These are phyloP conservation scores for Plagodis pulveraria DNA, from an alignment of 2,888 invertebrate species.

Conservation along the genomic window DNA sequence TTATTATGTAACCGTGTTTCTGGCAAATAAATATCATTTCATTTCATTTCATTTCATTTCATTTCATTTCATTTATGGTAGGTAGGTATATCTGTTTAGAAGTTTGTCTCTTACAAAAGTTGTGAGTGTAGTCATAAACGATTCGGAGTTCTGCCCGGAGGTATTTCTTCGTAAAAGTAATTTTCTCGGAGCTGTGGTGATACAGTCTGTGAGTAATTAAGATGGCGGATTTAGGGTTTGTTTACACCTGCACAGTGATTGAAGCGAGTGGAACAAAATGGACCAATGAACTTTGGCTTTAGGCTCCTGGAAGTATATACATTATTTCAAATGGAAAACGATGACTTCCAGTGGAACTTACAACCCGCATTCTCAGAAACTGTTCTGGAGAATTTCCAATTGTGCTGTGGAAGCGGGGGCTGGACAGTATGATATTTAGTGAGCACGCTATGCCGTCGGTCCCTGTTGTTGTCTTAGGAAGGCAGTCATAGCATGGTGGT, in stretches of 20 bases:
- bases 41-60: no score
- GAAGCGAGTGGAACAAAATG: background rate
- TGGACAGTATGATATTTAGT: background rate
- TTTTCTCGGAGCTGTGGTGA: slow-evolving; percentile 6
- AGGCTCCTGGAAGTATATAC: no score
- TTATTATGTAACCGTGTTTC: no score
- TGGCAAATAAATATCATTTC: no score
- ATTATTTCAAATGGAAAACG: no score
- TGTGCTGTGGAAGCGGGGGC: no score
- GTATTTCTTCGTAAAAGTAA: slow-evolving; percentile 4
- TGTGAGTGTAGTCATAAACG: slow-evolving; percentile 8
- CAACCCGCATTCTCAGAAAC: no score
- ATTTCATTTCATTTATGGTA: background rate
- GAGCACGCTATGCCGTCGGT: no score
- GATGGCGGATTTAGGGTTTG: slow-evolving; percentile 6
- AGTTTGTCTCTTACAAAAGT: slow-evolving; percentile 9
- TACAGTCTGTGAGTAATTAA: slow-evolving; percentile 14
- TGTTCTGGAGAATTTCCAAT: no score
- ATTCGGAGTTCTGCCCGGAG: slow-evolving; percentile 7
- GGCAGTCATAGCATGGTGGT: no score
- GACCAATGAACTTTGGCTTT: background rate
- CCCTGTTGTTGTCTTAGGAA: no score
- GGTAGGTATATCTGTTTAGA: slow-evolving; percentile 2
- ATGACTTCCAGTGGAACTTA: no score
- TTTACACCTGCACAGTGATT: slow-evolving; percentile 2